These are phyloP conservation scores for Coleophora flavipennella DNA, from an alignment of 2,888 invertebrate species.

Conservation along the genomic window DNA sequence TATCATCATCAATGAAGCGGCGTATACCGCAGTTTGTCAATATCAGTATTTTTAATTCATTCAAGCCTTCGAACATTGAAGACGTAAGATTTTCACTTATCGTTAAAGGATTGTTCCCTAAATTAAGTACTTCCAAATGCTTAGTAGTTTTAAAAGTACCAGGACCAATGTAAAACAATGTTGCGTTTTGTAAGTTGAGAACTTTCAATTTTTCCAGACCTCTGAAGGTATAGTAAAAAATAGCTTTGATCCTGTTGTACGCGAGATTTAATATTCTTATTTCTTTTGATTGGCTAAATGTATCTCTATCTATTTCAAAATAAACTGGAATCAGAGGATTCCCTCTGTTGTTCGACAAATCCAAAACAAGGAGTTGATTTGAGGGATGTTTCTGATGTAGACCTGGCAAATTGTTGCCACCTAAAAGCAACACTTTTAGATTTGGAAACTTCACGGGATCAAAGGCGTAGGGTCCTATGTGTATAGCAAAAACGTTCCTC, in stretches of 20 bases:
- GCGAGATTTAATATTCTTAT: conserved; percentile 65
- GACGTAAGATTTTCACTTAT: conserved; percentile 48
- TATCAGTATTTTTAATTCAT: conserved; percentile 56
- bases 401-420: conserved; percentile 66
- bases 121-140: conserved; percentile 59
- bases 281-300: conserved; percentile 59
- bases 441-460: conserved; percentile 57
- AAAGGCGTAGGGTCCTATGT: conserved; percentile 62
- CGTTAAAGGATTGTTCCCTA: conserved; percentile 68
- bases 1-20: conserved; percentile 47
- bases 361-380: conserved; percentile 58
- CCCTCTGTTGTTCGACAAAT: conserved; percentile 66
- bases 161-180: conserved; percentile 59
- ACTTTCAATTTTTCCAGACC: conserved; percentile 61
- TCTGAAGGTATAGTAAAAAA: conserved; percentile 62
- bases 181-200: conserved; percentile 67
- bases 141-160: conserved; percentile 56
- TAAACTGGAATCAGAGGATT: conserved; percentile 49
- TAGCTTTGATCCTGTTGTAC: conserved; percentile 64
- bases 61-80: conserved; percentile 59
- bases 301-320: conserved; percentile 62
- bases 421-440: conserved; percentile 60
- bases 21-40: conserved; percentile 66
- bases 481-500: conserved; percentile 58
- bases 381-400: conserved; percentile 64